A percentile compares a stretch with the other conserved stretches of the same genome.
Conservation (phyloP, 92 coral and sea anemone species). For the Porites lobata region DNA sequence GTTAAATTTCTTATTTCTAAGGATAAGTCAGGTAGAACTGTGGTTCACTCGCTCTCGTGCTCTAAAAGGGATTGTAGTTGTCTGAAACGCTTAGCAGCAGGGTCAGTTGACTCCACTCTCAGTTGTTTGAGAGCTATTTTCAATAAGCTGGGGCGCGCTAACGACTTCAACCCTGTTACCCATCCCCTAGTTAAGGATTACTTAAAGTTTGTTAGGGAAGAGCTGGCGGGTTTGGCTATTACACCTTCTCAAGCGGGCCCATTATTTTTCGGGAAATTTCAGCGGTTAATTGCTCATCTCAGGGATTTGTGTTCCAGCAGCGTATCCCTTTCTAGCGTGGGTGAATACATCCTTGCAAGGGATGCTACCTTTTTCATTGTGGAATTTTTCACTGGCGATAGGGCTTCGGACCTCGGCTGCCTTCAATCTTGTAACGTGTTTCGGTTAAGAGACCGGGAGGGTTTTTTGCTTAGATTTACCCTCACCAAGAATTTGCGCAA, state of each 20-base stretch:
- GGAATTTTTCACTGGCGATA: conserved; percentile 59
- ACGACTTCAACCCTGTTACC: conserved; percentile 27
- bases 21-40: conserved; percentile 39
- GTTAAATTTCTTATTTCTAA: conserved; percentile 52
- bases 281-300: conserved; percentile 20
- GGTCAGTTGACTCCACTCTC: conserved; percentile 19
- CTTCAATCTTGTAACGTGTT: conserved; percentile 37
- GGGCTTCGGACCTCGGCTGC: conserved; percentile 66
- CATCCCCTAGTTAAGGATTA: conserved; percentile 16
- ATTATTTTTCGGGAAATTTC: conserved; percentile 22
- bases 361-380: conserved; percentile 50
- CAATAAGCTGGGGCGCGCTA: conserved; percentile 12
- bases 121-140: conserved; percentile 16
- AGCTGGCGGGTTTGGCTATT: conserved; percentile 45
- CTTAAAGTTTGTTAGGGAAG: conserved; percentile 31
- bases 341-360: conserved; percentile 42
- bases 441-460: conserved; percentile 32
- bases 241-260: conserved; percentile 35
- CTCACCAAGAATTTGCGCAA: conserved; percentile 41
- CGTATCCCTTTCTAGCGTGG: conserved; percentile 14
- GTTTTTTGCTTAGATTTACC: conserved; percentile 54
- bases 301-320: neutral
- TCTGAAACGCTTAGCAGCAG: conserved; percentile 17
- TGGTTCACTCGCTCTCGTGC: neutral
- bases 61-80: conserved; percentile 5